A percentile compares a stretch with the other conserved stretches of the same genome.
Conservation (phyloP, 2,888 invertebrate genomes). For the Rhagophthalmus giganteus region DNA sequence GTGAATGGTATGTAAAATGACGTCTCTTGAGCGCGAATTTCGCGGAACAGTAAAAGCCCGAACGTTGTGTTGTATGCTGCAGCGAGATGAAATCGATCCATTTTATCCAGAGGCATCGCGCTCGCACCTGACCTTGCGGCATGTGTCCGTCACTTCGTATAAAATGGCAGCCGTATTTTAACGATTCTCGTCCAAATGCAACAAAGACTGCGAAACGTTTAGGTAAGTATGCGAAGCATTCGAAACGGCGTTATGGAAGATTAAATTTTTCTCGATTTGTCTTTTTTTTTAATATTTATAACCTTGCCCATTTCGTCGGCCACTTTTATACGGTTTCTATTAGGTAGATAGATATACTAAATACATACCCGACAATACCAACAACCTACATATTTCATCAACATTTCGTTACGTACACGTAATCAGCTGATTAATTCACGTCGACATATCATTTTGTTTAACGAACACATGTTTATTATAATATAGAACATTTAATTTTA, state of each 20-base stretch:
- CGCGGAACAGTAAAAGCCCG: slow-evolving; percentile 34
- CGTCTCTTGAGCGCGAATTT: slow-evolving; percentile 33
- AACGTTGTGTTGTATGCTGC: slow-evolving; percentile 37
- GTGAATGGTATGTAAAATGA: slow-evolving; percentile 30
- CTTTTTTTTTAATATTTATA: too few species aligned
- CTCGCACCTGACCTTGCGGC: slow-evolving; percentile 44
- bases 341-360: too few species aligned
- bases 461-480: too few species aligned
- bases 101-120: slow-evolving; percentile 41
- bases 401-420: too few species aligned
- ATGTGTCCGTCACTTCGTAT: slow-evolving; percentile 26
- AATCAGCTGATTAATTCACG: too few species aligned
- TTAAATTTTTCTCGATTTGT: too few species aligned
- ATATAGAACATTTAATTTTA: slow-evolving; percentile 10
- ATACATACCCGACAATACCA: too few species aligned
- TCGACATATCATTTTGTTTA: too few species aligned
- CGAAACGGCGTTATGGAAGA: too few species aligned
- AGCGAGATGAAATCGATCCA: slow-evolving; percentile 43
- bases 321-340: too few species aligned
- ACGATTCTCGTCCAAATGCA: slow-evolving; percentile 13
- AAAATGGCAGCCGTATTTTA: slow-evolving; percentile 29
- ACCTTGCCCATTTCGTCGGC: too few species aligned
- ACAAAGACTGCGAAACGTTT: slow-evolving; percentile 4
- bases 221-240: slow-evolving; percentile 24
- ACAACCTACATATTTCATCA: too few species aligned